These are phyloP conservation scores for Cephus cinctus DNA, from an alignment of 1,140 invertebrate species.

Conservation along the genomic window DNA sequence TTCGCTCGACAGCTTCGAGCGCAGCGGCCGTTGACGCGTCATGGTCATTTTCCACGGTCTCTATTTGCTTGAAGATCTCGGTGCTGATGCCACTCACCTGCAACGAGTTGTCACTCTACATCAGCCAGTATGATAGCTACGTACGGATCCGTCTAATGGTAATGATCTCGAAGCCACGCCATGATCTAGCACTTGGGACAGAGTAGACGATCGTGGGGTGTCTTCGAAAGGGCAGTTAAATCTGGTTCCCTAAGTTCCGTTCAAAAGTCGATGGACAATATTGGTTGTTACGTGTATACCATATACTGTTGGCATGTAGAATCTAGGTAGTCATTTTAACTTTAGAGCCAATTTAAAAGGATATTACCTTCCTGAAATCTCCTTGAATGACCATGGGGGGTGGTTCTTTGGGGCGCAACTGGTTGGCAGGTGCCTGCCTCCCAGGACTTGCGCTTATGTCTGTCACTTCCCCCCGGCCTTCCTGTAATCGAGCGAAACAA, in stretches of 20 bases:
- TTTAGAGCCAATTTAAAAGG: too few species aligned
- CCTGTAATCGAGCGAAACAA: conserved; percentile 58
- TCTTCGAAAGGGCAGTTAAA: too few species aligned
- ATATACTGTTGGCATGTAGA: too few species aligned
- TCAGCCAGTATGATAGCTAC: too few species aligned
- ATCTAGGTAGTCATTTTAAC: too few species aligned
- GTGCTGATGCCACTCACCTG: conserved; percentile 91
- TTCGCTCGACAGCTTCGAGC: conserved; percentile 84
- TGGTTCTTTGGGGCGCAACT: conserved; percentile 69
- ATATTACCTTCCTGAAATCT: conserved; percentile 84
- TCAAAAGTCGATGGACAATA: too few species aligned
- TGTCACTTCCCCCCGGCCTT: conserved; percentile 83
- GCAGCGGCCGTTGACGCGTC: conserved; percentile 88
- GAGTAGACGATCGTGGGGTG: too few species aligned
- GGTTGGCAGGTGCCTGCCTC: conserved; percentile 71
- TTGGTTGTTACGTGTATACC: too few species aligned
- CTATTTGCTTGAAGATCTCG: conserved; percentile 94
- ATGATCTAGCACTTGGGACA: too few species aligned
- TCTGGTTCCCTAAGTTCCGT: too few species aligned
- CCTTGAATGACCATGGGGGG: conserved; percentile 90
- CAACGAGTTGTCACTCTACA: conserved; percentile 38
- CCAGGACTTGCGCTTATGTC: conserved; percentile 87
- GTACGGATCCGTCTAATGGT: too few species aligned
- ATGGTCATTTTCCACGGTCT: conserved; percentile 93
- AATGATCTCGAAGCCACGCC: too few species aligned